Base-by-base conservation (phyloP, 1,140 invertebrate genomes). In the Aphelenchoides fujianensis region DNA sequence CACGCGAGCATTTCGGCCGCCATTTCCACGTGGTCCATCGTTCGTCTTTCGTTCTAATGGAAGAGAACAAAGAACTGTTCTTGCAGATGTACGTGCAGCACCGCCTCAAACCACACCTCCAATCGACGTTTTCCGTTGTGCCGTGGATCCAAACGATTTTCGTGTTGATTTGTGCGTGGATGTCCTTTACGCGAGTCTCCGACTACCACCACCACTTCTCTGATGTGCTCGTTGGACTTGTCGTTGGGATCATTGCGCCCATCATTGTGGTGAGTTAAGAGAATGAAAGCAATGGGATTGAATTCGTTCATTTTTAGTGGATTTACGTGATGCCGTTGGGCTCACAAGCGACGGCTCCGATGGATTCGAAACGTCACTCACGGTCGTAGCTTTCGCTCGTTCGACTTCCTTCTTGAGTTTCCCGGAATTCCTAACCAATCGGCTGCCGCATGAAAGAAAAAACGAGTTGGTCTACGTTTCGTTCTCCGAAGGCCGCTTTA, bases 21-120 rank as follows among this genome's bases (percentile, higher is more conserved):
- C 5, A 19, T 23, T 16, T 59, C 55, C 19, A 19, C 55, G 7
- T 59, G 7, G 28, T 59, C 34, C 12, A 59, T 19, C 5, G 55
- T 59, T 30, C 28, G 19, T 48, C 41, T 48, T 48, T 48, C 23
- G 12, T n/a, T n/a, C n/a, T n/a, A n/a, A 48, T 48, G 23, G 41
- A 48, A 48, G 23, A 48, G 23, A 48, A 48, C 12, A 48, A 48
- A 23, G 12, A 48, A 48, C 23, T 16, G 23, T 23, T 48, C 5
- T 59, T 19, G 5, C 19, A 59, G 55, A 16, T 59, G 12, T 59
- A 59, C 34, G 28, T 59, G 7, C 55, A 59, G 34, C 55, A 59
- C 34, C 55, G 55, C 34, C 55, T 59, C 5, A 59, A 19, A 7
- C 55, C 5, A 30, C 55, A 19, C 5, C 7, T 59, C 5, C 28